These are phyloP conservation scores for Epinotia bilunana DNA, from an alignment of 2,888 invertebrate species.

Conservation along the genomic window DNA sequence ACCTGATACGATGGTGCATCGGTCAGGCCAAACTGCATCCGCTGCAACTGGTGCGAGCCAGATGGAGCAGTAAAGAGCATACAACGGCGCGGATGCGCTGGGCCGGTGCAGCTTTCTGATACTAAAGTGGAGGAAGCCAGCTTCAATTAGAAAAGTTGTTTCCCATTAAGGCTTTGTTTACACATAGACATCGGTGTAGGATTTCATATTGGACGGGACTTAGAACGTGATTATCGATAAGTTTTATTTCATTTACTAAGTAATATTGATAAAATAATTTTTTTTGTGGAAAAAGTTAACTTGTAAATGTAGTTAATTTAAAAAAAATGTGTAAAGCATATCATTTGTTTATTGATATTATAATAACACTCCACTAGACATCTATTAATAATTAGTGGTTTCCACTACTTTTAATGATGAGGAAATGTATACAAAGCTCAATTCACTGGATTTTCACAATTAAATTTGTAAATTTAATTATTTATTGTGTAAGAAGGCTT, in stretches of 20 bases:
- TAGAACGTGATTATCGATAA: background rate
- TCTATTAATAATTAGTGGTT: no score
- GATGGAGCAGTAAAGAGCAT: conserved; percentile 13
- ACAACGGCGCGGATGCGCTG: conserved; percentile 32
- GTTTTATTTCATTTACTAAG: background rate
- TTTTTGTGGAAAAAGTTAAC: no score
- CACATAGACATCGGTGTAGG: conserved; percentile 8
- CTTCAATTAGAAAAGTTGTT: conserved; percentile 44
- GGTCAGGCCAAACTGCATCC: conserved; percentile 12
- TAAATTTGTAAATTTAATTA: no score
- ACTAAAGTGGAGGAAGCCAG: conserved; percentile 37
- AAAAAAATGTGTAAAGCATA: no score
- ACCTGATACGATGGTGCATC: background rate
- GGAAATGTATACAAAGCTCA: no score
- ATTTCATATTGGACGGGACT: conserved; percentile 12
- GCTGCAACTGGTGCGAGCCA: conserved; percentile 29
- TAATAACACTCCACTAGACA: no score
- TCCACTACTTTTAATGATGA: no score
- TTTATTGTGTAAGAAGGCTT: no score
- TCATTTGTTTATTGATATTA: no score
- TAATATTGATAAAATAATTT: background rate
- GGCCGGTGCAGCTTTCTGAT: conserved; percentile 43
- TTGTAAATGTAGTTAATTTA: no score
- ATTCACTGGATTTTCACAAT: no score
- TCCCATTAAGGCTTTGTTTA: conserved; percentile 38